Base-by-base conservation (phyloP, 2,888 invertebrate species). In the Calameuta pallipes region DNA sequence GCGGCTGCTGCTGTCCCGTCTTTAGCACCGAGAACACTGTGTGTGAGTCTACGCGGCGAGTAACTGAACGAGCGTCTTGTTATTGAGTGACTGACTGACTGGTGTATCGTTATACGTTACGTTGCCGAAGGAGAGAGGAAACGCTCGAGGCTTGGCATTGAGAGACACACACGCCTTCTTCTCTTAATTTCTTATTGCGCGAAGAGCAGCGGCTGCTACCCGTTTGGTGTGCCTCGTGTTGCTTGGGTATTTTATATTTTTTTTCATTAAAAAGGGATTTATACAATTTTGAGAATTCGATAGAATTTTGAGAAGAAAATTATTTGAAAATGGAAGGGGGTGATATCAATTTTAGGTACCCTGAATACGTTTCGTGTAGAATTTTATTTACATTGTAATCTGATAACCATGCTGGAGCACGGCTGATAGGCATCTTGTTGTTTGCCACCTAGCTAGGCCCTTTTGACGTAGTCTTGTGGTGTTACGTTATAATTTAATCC, bases 11-110 rank as follows among this genome's bases (percentile, higher is more conserved):
- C 23, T 41, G 41, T 4, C 1, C 6, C 15, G 41, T 23, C 0
- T 56, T 56, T 56, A 23, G 56, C 23, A 23, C 23, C 23, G 56
- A 56, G 56, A 56, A 9, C 56, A 56, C 56, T 9, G 74, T 4
- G 74, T 33, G 36, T 33, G n/a, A 34, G 36, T 34, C 74, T 34
- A 36, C 36, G n/a, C 74, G 74, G n/a, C 74, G 74, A 11, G 74
- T 36, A 37, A 74, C 71, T 4, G 74, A 36, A 2, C 74, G 76
- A 77, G 74, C 75, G 74, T 80, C 78, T 79, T 81, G 79, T 80
- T 81, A 78, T 78, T 74, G 78, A 80, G 75, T 82, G 80, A 83
- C 82, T 83, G 83, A 83, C 83, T 78, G 79, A 79, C 79, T 78
- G 82, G 79, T 79, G 79, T 80, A 77, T 73, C 73, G 76, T 56